Percentiles rank a stretch among this genome's conserved stretches.
These are phyloP conservation scores for Trochalopteron elliotii DNA, from an alignment of 2,113 vertebrate species.

Conservation along the genomic window DNA sequence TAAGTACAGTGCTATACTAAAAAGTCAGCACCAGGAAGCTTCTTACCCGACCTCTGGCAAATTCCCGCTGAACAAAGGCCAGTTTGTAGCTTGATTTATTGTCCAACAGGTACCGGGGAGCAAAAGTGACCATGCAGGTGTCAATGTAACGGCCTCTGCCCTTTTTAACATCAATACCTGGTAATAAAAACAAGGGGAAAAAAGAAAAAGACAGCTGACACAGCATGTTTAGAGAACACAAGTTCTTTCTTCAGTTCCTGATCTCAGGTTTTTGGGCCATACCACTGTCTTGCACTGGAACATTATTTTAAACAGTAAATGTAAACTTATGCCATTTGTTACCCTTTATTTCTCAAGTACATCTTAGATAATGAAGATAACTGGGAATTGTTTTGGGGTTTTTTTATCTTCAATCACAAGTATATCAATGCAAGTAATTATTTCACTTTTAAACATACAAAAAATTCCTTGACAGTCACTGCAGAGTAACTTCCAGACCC, in stretches of 20 bases:
- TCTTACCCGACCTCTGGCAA: constrained; percentile 91
- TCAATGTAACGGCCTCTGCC: constrained; percentile 93
- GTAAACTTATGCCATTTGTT: not conserved
- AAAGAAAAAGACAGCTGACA: not conserved
- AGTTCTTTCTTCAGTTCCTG: not conserved
- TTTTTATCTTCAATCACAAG: too few relatives aligned
- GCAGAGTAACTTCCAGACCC: not conserved
- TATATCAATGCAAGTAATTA: not conserved
- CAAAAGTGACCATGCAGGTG: constrained; percentile 94
- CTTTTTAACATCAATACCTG: constrained; percentile 94
- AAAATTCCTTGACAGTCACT: not conserved
- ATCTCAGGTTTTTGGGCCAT: not conserved
- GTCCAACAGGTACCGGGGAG: constrained; percentile 92
- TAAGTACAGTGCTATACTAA: not conserved
- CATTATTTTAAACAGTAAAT: not conserved
- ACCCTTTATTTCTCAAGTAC: not conserved
- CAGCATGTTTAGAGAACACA: not conserved
- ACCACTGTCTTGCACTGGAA: not conserved
- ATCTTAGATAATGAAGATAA: not conserved
- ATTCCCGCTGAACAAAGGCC: constrained; percentile 94
- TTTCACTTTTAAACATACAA: not conserved
- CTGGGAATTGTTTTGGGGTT: too few relatives aligned
- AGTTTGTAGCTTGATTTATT: constrained; percentile 92
- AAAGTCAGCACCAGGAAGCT: not conserved
- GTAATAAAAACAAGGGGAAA: not conserved